Percentiles rank a stretch among this genome's conserved stretches.
phyloP scores from a whole-genome alignment of 2,888 invertebrate genomes.

The Branchellion lobata region DNA sequence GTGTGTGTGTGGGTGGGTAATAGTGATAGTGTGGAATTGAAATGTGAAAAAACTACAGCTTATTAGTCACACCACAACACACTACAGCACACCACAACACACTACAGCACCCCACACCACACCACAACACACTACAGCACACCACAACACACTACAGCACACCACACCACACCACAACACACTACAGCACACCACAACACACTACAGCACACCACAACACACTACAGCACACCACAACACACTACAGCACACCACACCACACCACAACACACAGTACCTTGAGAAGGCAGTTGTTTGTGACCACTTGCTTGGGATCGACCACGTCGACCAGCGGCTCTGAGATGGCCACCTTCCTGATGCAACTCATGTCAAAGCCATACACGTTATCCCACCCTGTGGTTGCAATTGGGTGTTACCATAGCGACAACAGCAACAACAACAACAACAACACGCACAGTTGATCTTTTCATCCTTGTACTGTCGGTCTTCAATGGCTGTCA shows the following conservation, averaged over 20 bases:
- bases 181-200: too few relatives aligned
- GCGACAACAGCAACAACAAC: too few relatives aligned
- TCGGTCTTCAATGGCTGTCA: slow-evolving; percentile 80
- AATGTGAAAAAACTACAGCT: not conserved
- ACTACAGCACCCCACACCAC: too few relatives aligned
- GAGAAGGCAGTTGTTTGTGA: slow-evolving; percentile 87
- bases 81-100: too few relatives aligned
- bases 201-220: too few relatives aligned
- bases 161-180: not conserved
- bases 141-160: too few relatives aligned
- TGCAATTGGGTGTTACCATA: not conserved
- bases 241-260: too few relatives aligned
- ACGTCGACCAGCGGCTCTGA: slow-evolving; percentile 97
- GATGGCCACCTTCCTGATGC: slow-evolving; percentile 94
- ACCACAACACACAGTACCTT: slow-evolving; percentile 66
- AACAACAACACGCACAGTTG: slow-evolving; percentile 71
- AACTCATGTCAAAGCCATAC: slow-evolving; percentile 99
- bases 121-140: too few relatives aligned
- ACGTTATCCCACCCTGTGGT: slow-evolving; percentile 89
- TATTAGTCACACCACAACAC: not conserved
- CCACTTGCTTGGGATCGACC: slow-evolving; percentile 97
- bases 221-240: too few relatives aligned
- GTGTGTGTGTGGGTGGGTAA: too few relatives aligned
- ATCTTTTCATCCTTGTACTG: slow-evolving; percentile 99
- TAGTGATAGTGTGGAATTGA: too few relatives aligned